phyloP scores from a whole-genome alignment of 2,888 invertebrate genomes.

The Malacosoma neustria region DNA sequence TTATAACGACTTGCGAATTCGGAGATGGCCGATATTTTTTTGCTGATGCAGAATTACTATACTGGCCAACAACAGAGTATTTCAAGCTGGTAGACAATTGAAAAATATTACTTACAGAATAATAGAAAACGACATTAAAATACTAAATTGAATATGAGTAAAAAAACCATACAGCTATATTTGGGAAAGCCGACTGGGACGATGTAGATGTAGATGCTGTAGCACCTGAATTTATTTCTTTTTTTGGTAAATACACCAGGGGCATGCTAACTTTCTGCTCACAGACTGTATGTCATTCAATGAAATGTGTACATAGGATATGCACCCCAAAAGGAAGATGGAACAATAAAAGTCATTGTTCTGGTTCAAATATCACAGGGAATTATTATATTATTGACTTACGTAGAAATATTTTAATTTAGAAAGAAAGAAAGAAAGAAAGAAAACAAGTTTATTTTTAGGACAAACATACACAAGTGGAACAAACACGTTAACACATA shows the following conservation, averaged over 20 bases:
- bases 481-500: no score
- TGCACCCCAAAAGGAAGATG: constrained; percentile 43
- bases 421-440: no score
- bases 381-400: no score
- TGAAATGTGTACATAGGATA: constrained; percentile 55
- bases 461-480: no score
- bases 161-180: constrained; percentile 47
- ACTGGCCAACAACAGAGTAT: no score
- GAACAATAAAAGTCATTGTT: constrained; percentile 55
- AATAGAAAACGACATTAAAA: constrained; percentile 49
- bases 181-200: constrained; percentile 57
- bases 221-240: constrained; percentile 53
- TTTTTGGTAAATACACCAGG: constrained; percentile 58
- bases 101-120: constrained; percentile 50
- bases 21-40: no score
- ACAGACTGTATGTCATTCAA: constrained; percentile 48
- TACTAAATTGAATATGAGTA: constrained; percentile 43
- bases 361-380: constrained; percentile 46
- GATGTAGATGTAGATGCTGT: constrained; percentile 53
- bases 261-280: constrained; percentile 60
- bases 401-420: no score
- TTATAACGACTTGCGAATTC: neutral
- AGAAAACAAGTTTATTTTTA: no score
- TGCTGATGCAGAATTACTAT: neutral
- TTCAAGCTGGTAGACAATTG: constrained; percentile 11